These are phyloP conservation scores for Pelmatolapia mariae DNA, from an alignment of 2,113 vertebrate species.

Conservation along the genomic window DNA sequence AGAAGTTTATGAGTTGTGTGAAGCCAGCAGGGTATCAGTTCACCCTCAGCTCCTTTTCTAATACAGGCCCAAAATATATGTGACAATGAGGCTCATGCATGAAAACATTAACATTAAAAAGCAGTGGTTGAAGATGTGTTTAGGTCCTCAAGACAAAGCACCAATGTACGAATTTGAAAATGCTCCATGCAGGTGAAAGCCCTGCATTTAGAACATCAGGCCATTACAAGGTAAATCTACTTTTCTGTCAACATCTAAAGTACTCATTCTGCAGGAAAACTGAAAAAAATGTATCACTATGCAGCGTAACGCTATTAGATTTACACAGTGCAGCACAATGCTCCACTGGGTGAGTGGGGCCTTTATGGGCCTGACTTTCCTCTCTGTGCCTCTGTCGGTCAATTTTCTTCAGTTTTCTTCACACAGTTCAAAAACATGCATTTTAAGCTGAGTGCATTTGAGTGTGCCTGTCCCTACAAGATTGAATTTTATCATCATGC, in stretches of 20 bases:
- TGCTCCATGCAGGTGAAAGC: background rate
- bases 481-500: background rate
- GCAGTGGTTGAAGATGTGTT: background rate
- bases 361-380: background rate
- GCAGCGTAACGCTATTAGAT: background rate
- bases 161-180: background rate
- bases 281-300: background rate
- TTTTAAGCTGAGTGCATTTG: background rate
- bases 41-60: background rate
- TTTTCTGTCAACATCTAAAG: background rate
- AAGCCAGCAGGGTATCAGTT: background rate
- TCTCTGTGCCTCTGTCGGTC: background rate
- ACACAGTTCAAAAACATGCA: background rate
- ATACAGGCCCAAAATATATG: background rate
- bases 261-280: background rate
- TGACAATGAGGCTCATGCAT: background rate
- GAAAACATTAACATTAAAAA: rapidly evolving
- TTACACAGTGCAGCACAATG: background rate
- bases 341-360: background rate
- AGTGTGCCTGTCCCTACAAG: background rate
- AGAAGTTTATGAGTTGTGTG: background rate
- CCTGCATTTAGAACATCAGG: background rate
- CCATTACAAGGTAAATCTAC: background rate
- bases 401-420: rapidly evolving
- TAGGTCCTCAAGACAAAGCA: background rate